These are phyloP conservation scores for Bettongia penicillata DNA, from an alignment of 2,113 vertebrate genomes.

Conservation along the genomic window DNA sequence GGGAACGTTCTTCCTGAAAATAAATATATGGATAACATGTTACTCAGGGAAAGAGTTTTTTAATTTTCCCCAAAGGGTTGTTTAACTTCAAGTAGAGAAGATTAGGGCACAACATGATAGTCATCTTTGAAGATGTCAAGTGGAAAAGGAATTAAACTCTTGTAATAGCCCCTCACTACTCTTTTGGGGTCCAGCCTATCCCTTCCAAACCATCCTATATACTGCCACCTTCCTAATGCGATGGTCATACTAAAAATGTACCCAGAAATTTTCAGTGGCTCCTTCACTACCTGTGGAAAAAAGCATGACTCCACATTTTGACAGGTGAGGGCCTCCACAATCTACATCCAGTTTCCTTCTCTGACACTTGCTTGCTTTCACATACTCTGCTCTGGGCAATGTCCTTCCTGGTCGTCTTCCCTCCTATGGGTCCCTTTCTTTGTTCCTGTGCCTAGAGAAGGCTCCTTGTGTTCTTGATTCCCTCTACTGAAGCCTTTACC, in stretches of 20 bases:
- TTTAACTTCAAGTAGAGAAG: not conserved
- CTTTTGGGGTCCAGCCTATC: not conserved
- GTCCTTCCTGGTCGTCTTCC: too few species aligned
- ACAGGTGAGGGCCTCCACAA: too few species aligned
- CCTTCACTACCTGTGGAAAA: not conserved
- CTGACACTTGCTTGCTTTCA: too few species aligned
- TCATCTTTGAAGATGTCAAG: not conserved
- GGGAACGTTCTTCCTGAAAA: constrained; percentile 78
- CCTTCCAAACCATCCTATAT: not conserved
- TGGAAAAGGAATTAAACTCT: not conserved
- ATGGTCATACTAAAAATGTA: not conserved
- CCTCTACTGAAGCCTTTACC: too few species aligned
- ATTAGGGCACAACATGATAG: not conserved
- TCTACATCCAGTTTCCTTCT: too few species aligned
- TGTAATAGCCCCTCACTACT: not conserved
- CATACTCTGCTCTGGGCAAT: too few species aligned
- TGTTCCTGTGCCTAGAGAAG: too few species aligned
- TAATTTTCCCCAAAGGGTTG: not conserved
- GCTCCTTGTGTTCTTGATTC: too few species aligned
- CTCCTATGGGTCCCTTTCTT: too few species aligned
- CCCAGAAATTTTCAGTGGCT: not conserved
- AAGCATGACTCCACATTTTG: too few species aligned
- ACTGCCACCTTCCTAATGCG: not conserved
- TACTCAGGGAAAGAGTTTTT: not conserved
- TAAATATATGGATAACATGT: not conserved